Evolutionary conservation across 2,797 vertebrate species (phyloP), one percentile per base, ranked within the genome.

Genomic region (Cercopithecus hamlyni): DNA sequence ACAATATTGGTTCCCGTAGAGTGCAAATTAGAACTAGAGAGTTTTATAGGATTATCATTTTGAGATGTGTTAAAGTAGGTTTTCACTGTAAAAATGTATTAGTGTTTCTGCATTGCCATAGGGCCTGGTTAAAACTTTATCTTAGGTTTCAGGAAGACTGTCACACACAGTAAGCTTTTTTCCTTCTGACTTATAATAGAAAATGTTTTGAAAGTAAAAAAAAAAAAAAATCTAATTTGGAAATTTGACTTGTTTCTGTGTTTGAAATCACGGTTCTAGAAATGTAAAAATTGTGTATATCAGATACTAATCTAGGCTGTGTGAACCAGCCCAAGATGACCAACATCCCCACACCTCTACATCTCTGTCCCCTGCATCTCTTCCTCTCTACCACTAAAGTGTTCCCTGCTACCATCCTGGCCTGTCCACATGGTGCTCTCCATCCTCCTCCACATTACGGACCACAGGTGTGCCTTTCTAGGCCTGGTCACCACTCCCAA

Each of bases 131-230:
- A 96, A 98, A 97, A 94, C 91, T 88, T 92, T 27, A 93, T 97
- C 97, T 96, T 94, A 96, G 96, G 97, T 98, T 98, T 96, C 36
- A 70, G 79, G 92, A 93, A 95, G 95, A 97, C 86, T 97, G 76
- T 91, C 82, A 20, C 33, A 87, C 90, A 93, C 80, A 94, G 91
- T 92, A 83, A 0, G 41, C 97, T 91, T 64, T 64, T 96, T 90
- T 88, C 76, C 95, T 90, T 95, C 94, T 88, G 50, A 77, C 73
- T 72, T 88, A 39, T n/a, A 75, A 36, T 33, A 48, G 76, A 96
- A 93, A 97, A 57, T 87, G 64, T 89, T 52, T 45, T 90, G 57
- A 96, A 93, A 77, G 55, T 94, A 11, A 48, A 95, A 30, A 80
- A 97, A 50, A 50, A 48, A 48, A 48, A 36, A 4, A 82, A 61